phyloP scores from a whole-genome alignment of 2,113 vertebrate genomes.

The Ascaphus truei region DNA sequence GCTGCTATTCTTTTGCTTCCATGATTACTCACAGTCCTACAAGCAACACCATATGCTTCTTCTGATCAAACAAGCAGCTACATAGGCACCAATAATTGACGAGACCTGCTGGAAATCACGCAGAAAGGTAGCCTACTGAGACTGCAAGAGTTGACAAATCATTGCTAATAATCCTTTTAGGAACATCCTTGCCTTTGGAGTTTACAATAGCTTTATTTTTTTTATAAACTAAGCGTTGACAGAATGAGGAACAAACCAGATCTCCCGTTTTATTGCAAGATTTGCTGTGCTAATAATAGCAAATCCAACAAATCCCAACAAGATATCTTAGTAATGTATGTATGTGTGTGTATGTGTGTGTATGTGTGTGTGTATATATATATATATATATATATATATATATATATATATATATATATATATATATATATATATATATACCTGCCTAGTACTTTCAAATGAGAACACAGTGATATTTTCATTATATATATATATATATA shows the following conservation, averaged over 20 bases:
- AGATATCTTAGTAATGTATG: too few relatives aligned
- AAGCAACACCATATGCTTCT: constrained; percentile 73
- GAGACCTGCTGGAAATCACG: constrained; percentile 75
- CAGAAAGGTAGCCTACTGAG: constrained; percentile 70
- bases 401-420: too few relatives aligned
- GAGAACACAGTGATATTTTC: too few relatives aligned
- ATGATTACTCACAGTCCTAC: constrained; percentile 57
- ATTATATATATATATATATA: too few relatives aligned
- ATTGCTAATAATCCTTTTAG: constrained; percentile 73
- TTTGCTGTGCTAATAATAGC: too few relatives aligned
- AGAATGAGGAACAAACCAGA: constrained; percentile 48
- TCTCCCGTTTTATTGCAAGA: constrained; percentile 32
- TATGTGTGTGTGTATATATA: too few relatives aligned
- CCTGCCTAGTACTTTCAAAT: too few relatives aligned
- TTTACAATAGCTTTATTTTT: constrained; percentile 59
- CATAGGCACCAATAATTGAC: constrained; percentile 73
- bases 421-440: too few relatives aligned
- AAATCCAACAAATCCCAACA: too few relatives aligned
- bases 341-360: too few relatives aligned
- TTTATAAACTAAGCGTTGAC: constrained; percentile 61
- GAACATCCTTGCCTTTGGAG: constrained; percentile 52
- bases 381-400: too few relatives aligned
- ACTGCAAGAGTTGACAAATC: constrained; percentile 68
- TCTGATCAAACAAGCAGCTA: constrained; percentile 70
- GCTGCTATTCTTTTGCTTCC: constrained; percentile 52